These are phyloP conservation scores for Synodontis membranacea DNA, from an alignment of 2,113 vertebrate species.

Conservation along the genomic window DNA sequence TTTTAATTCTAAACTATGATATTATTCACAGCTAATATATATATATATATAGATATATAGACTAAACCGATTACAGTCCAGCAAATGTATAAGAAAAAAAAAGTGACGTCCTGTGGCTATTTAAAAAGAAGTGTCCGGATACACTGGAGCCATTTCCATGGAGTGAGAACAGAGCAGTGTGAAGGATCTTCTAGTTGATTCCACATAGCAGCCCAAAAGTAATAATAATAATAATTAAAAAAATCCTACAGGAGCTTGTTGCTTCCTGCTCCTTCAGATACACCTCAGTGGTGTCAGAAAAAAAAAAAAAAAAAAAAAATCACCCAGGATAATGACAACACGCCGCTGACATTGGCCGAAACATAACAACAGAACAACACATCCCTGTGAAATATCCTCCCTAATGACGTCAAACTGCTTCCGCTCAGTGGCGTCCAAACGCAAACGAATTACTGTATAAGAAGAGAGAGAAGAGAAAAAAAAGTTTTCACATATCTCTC, in stretches of 20 bases:
- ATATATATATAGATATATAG: background rate
- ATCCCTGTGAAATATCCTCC: background rate
- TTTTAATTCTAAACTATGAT: background rate
- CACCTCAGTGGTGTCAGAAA: background rate
- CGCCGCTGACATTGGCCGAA: background rate
- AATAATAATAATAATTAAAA: no score
- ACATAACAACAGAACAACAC: background rate
- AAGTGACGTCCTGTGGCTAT: background rate
- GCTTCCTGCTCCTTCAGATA: conserved; percentile 26
- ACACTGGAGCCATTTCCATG: background rate
- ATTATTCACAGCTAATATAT: background rate
- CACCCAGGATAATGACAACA: conserved; percentile 8
- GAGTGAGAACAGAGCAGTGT: background rate
- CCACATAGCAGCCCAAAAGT: conserved; percentile 31
- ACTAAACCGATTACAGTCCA: background rate
- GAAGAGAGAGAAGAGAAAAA: no score
- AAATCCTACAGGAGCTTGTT: conserved; percentile 29
- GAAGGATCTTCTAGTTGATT: background rate
- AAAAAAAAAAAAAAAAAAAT: background rate
- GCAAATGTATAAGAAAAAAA: background rate
- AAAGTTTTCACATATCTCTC: no score
- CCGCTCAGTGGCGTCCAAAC: background rate
- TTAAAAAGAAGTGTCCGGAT: conserved; percentile 13
- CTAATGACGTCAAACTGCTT: background rate
- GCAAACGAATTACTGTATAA: no score